Evolutionary conservation across 1,140 invertebrate genomes (phyloP).

Genomic region (Fopius arisanus): DNA sequence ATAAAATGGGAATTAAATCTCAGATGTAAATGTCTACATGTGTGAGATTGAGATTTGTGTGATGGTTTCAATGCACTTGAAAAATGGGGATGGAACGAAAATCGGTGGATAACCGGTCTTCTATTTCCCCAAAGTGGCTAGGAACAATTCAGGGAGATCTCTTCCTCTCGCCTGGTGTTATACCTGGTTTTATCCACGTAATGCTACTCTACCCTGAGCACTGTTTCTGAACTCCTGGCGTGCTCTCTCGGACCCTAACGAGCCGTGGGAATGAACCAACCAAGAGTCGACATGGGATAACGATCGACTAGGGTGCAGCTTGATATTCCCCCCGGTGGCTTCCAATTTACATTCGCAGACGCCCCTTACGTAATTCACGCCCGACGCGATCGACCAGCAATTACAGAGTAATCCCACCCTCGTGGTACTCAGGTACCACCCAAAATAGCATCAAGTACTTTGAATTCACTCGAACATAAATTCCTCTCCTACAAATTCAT

Average conservation of each 20-base stretch:
- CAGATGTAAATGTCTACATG: too few species aligned
- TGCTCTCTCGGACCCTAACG: conserved; percentile 23
- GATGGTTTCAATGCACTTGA: too few species aligned
- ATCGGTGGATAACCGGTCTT: not conserved
- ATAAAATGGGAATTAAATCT: too few species aligned
- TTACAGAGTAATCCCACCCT: not conserved
- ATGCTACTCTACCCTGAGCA: not conserved
- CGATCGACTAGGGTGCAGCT: conserved; percentile 26
- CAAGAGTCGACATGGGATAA: conserved; percentile 17
- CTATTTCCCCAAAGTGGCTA: not conserved
- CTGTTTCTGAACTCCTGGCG: conserved; percentile 11
- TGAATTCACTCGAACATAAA: not conserved
- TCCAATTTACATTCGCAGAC: conserved; percentile 33
- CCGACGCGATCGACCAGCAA: not conserved
- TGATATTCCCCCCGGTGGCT: conserved; percentile 14
- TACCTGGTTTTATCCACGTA: not conserved
- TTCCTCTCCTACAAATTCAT: too few species aligned
- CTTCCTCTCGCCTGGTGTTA: not conserved
- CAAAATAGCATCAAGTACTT: not conserved
- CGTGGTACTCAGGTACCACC: not conserved
- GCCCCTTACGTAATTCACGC: conserved; percentile 30
- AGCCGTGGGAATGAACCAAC: conserved; percentile 27
- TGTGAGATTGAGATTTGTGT: too few species aligned
- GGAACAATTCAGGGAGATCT: not conserved
- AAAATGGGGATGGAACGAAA: not conserved